Percentiles rank a stretch among this genome's conserved stretches.
Conservation (phyloP, 2,113 vertebrate species). For the Callithrix jacchus region DNA sequence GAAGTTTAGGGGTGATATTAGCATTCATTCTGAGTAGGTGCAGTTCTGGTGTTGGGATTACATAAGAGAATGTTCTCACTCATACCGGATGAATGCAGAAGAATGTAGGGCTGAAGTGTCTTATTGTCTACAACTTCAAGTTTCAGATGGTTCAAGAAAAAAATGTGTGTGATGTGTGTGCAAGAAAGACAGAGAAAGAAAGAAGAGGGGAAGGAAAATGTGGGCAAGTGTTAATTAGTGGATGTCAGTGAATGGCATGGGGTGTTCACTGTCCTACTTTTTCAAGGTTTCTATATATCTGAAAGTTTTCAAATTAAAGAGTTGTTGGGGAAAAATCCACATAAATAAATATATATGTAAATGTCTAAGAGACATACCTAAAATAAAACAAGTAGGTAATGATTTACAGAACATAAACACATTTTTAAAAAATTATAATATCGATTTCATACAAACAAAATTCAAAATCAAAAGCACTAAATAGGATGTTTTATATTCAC, state of each 20-base stretch:
- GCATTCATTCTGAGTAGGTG: background rate
- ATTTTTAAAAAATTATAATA: background rate
- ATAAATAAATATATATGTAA: background rate
- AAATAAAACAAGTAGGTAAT: background rate
- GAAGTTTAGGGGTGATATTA: background rate
- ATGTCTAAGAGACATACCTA: background rate
- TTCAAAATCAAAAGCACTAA: background rate
- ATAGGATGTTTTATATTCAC: background rate
- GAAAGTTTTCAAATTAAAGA: conserved; percentile 28
- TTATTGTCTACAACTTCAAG: background rate
- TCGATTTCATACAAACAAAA: background rate
- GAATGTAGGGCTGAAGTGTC: background rate
- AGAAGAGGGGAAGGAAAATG: background rate
- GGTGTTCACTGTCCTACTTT: background rate
- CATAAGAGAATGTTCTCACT: background rate
- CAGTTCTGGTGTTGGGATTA: background rate
- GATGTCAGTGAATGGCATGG: background rate
- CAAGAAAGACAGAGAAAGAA: background rate
- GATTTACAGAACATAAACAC: background rate
- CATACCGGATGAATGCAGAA: background rate
- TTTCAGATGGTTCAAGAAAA: background rate
- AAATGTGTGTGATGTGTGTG: background rate
- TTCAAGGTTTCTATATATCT: background rate
- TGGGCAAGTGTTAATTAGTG: background rate
- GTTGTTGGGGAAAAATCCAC: background rate